These are phyloP conservation scores for Penaeus chinensis DNA, from an alignment of 1,140 invertebrate species.

Conservation along the genomic window DNA sequence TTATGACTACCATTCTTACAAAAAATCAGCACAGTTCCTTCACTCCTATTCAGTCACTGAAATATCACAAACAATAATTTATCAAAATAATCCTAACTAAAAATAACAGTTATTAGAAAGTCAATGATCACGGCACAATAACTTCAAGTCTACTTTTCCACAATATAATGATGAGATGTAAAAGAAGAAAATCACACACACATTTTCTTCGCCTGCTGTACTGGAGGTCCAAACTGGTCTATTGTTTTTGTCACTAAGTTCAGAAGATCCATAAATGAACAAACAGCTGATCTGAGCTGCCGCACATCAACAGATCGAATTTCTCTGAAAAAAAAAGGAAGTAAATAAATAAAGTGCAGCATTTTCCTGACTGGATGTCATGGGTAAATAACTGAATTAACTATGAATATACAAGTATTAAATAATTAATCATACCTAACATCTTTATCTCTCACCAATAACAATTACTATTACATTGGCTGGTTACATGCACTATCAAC, in stretches of 20 bases:
- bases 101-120: too few relatives aligned
- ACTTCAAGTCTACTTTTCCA: not conserved
- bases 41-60: too few relatives aligned
- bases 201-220: slow-evolving; percentile 45
- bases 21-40: too few relatives aligned
- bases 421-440: too few relatives aligned
- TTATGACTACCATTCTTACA: too few relatives aligned
- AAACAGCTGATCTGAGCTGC: slow-evolving; percentile 45
- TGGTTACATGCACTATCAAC: too few relatives aligned
- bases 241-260: slow-evolving; percentile 45
- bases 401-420: too few relatives aligned
- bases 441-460: too few relatives aligned
- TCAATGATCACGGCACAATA: not conserved
- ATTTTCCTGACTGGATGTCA: not conserved
- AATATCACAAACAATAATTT: too few relatives aligned
- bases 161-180: not conserved
- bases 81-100: too few relatives aligned
- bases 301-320: slow-evolving; percentile 50
- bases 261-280: slow-evolving; percentile 52
- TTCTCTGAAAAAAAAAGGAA: slow-evolving; percentile 22
- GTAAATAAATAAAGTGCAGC: not conserved
- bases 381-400: too few relatives aligned
- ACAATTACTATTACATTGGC: too few relatives aligned
- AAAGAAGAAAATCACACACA: slow-evolving; percentile 29
- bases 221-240: slow-evolving; percentile 52